Evolutionary conservation across 2,888 invertebrate species (phyloP).

Genomic region (Acleris emargana): DNA sequence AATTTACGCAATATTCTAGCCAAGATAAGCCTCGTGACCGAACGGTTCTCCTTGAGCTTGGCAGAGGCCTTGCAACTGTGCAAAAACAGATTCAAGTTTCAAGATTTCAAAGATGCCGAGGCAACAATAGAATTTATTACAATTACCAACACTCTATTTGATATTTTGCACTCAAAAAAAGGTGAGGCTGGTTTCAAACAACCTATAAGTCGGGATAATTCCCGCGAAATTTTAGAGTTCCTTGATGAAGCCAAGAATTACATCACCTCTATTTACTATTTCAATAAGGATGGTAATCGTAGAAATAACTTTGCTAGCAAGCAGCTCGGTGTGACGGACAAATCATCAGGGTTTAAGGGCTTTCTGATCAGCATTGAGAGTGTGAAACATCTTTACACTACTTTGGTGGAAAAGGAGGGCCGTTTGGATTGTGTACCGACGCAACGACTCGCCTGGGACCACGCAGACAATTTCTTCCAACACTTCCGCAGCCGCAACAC

Average conservation of each 20-base stretch:
- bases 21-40: background rate
- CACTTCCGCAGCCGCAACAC: background rate
- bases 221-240: slow-evolving; percentile 1
- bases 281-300: background rate
- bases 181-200: slow-evolving; percentile 2
- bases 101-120: background rate
- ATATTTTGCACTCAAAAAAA: background rate
- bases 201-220: background rate
- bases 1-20: slow-evolving; percentile 5
- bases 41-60: background rate
- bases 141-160: slow-evolving; percentile 1
- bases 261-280: slow-evolving; percentile 2
- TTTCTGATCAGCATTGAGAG: slow-evolving; percentile 18
- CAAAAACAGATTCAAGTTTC: slow-evolving; percentile 2
- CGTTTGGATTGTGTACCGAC: background rate
- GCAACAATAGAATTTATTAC: slow-evolving; percentile 3
- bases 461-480: slow-evolving; percentile 7
- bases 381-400: slow-evolving; percentile 18
- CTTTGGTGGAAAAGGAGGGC: slow-evolving; percentile 12
- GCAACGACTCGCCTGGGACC: slow-evolving; percentile 9
- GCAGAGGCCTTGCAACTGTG: background rate
- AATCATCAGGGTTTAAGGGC: slow-evolving; percentile 13
- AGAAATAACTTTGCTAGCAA: background rate
- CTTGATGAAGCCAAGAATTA: slow-evolving; percentile 4
- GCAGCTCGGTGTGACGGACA: background rate